Percentiles rank a stretch among this genome's conserved stretches.
These are phyloP conservation scores for Empis stercorea DNA, from an alignment of 2,888 invertebrate species.

Conservation along the genomic window DNA sequence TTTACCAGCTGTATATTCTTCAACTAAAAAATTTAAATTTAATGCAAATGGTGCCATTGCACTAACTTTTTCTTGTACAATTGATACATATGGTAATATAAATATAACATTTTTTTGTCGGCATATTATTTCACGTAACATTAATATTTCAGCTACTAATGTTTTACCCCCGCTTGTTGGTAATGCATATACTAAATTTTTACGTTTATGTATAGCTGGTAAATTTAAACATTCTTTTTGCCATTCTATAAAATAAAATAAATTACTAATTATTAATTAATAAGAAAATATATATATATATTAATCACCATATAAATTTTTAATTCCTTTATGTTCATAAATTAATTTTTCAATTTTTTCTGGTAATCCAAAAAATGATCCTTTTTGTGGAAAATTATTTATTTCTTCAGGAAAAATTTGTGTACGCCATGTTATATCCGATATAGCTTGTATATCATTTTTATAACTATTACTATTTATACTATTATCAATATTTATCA, in stretches of 20 bases:
- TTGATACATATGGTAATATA: conserved; percentile 86
- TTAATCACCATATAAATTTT: conserved; percentile 61
- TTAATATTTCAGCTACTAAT: conserved; percentile 87
- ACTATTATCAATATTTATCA: neutral
- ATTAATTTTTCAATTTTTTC: conserved; percentile 54
- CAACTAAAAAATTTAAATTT: conserved; percentile 74
- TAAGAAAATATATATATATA: too few species aligned
- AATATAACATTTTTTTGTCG: conserved; percentile 73
- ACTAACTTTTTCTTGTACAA: conserved; percentile 90
- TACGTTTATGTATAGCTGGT: conserved; percentile 53
- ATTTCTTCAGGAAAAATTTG: conserved; percentile 21
- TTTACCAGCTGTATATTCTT: conserved; percentile 90
- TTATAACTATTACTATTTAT: neutral
- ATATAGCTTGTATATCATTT: conserved; percentile 1
- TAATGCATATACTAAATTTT: conserved; percentile 81
- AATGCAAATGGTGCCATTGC: conserved; percentile 73
- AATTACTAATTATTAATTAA: neutral
- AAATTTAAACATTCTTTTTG: conserved; percentile 81
- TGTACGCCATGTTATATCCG: conserved; percentile 25
- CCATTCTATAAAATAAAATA: conserved; percentile 59
- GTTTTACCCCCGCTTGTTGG: conserved; percentile 98
- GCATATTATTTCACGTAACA: conserved; percentile 72
- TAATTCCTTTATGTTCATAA: conserved; percentile 62
- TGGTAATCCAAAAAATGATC: conserved; percentile 70
- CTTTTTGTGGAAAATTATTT: conserved; percentile 26